phyloP scores from a whole-genome alignment of 1,140 invertebrate species.

The Tenebrio molitor region DNA sequence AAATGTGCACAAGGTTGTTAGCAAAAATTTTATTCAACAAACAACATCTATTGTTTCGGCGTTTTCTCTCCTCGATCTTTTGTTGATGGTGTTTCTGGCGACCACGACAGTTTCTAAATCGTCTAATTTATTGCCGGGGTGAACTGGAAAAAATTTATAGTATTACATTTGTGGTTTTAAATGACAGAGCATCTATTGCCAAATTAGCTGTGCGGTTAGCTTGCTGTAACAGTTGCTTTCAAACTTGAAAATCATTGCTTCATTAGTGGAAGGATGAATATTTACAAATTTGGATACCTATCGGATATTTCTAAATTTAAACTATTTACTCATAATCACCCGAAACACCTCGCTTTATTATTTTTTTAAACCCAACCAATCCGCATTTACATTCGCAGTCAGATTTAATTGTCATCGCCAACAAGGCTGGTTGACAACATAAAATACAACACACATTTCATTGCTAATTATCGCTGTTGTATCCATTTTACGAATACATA shows the following conservation, averaged over 20 bases:
- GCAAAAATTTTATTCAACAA: neutral
- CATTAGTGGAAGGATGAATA: conserved; percentile 18
- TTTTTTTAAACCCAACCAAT: too few relatives aligned
- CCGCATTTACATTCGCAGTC: too few relatives aligned
- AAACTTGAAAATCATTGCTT: conserved; percentile 24
- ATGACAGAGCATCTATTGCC: conserved; percentile 33
- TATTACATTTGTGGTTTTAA: conserved; percentile 32
- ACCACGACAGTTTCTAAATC: conserved; percentile 1
- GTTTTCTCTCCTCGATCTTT: too few relatives aligned
- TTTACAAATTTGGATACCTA: conserved; percentile 3
- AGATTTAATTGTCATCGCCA: too few relatives aligned
- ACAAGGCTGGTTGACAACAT: too few relatives aligned
- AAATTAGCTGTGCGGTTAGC: conserved; percentile 16
- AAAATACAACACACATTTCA: too few relatives aligned
- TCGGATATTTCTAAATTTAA: too few relatives aligned
- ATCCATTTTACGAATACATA: too few relatives aligned
- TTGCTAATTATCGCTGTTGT: too few relatives aligned
- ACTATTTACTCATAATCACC: too few relatives aligned
- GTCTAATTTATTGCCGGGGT: neutral
- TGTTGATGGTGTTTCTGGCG: too few relatives aligned
- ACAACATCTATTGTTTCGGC: neutral
- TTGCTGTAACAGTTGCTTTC: neutral
- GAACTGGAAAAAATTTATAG: neutral
- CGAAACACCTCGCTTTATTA: too few relatives aligned
- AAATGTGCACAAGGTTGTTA: conserved; percentile 13